A percentile compares a stretch with the other conserved stretches of the same genome.
phyloP scores from a whole-genome alignment of 2,113 vertebrate species.

The Thunnus maccoyii region DNA sequence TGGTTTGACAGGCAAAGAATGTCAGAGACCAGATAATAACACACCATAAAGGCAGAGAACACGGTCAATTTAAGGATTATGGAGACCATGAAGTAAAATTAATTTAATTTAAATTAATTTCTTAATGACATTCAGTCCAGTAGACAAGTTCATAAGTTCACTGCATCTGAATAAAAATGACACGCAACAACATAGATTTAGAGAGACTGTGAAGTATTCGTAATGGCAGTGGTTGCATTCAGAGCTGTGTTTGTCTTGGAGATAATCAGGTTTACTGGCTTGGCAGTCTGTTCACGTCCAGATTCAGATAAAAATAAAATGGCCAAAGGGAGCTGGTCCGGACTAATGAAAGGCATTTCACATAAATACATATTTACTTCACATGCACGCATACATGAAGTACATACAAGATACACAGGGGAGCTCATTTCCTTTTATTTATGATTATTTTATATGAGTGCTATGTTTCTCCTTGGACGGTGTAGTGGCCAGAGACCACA shows the following conservation, averaged over 20 bases:
- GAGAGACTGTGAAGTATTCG: not conserved
- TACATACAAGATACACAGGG: no score
- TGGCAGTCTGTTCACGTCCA: not conserved
- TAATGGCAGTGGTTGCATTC: not conserved
- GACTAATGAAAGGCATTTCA: not conserved
- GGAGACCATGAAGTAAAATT: not conserved
- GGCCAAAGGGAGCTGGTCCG: not conserved
- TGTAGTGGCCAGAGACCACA: not conserved
- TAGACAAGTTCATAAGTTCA: not conserved
- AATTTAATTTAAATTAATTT: no score
- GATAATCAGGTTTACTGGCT: constrained; percentile 10
- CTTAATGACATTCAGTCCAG: no score
- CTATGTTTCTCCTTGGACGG: not conserved
- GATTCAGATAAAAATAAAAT: not conserved
- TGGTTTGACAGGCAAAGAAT: not conserved
- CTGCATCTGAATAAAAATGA: not conserved
- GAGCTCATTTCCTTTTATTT: no score
- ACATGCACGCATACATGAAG: no score
- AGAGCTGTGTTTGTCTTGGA: not conserved
- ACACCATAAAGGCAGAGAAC: not conserved
- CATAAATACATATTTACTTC: no score
- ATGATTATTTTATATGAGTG: no score
- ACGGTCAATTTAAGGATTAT: not conserved
- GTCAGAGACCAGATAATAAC: not conserved
- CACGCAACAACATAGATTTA: not conserved